Evolutionary conservation across 2,888 invertebrate genomes (phyloP), one percentile per base, ranked within the genome.

Genomic region (Drosophila acutilabella): DNA sequence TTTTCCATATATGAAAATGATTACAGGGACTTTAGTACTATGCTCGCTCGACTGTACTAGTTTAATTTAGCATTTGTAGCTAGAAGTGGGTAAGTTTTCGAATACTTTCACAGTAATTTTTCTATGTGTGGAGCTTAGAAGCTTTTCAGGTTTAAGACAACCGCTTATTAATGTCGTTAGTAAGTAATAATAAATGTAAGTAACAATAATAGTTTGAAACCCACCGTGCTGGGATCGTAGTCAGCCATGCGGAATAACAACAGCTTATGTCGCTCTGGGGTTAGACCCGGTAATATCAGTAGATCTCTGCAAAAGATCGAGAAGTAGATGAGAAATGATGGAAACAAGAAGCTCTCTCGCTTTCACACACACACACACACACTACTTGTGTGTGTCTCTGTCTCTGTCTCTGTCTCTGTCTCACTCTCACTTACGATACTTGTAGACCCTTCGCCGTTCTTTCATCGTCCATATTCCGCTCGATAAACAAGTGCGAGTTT

Each of bases 401-500:
- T 23, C 7, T 23, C 20, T 13, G 20, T 5, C 4, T 26, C 14
- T n/a, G n/a, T 20, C 14, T 14, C 14, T 45, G 1, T 23, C 7
- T 23, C 20, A 20, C 44, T 5, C 4, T 26, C 14, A 18, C 62
- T 75, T 71, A 90, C 91, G 82, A 80, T 8, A 72, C 74, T 16
- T 38, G 50, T 4, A 80, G 60, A 4, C 81, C 74, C 52, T 79
- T 81, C 44, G 80, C 80, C 20, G 65, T 74, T 67, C 81, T 77
- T 48, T 88, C 88, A 56, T 89, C 82, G 0, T 80, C 72, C 1
- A 94, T 93, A 81, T 94, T 93, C 42, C 94, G 91, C 53, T 93
- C 91, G 6, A 92, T 86, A 78, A 94, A 94, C 69, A 94, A 91
- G 81, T 94, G 93, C 2, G 93, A 92, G 57, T 93, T 91, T 74